Base-by-base conservation (phyloP, 2,888 invertebrate genomes). In the Harpalus rufipes region DNA sequence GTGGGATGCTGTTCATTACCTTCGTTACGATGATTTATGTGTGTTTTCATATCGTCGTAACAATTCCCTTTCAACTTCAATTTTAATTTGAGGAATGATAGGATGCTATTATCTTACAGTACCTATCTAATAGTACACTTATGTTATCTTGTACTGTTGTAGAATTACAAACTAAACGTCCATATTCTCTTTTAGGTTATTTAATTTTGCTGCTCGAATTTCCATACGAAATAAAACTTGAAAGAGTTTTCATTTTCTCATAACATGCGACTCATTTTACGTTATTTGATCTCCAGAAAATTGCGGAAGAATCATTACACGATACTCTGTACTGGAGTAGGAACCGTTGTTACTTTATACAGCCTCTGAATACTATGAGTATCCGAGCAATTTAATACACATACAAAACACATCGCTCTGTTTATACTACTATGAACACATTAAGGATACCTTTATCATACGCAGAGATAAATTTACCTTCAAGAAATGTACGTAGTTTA, bases 241-340 rank as follows among this genome's bases (percentile, higher is more conserved):
- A 68, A 68, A 68, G 39, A 68, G 39, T 68, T 68, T 68, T 68
- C 68, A 68, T 68, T 68, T 68, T 68, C 68, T 68, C 68, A 39
- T 68, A 25, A 12, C 68, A n/a, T 68, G 39, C 68, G 68, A n/a
- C 39, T 25, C 21, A 14, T 68, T 68, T 68, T 32, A 7, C 32
- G 68, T 68, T 68, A 68, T 68, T 68, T 68, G 32, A 68, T 68
- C 12, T 32, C 7, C 44, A 14, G 59, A 59, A 59, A 59, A 59
- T 59, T 59, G 59, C 59, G 59, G 7, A 59, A 10, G 44, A 51
- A 51, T 51, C 59, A 59, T 59, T 59, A 59, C 59, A 59, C 16
- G 44, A 51, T 51, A 51, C 44, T 44, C 44, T 7, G 44, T 12
- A 51, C 44, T 10, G 44, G 1, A 51, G 10, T 7, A 10, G 12